Conservation (phyloP, 2,888 invertebrate species). For the Lacanobia wlatinum region DNA sequence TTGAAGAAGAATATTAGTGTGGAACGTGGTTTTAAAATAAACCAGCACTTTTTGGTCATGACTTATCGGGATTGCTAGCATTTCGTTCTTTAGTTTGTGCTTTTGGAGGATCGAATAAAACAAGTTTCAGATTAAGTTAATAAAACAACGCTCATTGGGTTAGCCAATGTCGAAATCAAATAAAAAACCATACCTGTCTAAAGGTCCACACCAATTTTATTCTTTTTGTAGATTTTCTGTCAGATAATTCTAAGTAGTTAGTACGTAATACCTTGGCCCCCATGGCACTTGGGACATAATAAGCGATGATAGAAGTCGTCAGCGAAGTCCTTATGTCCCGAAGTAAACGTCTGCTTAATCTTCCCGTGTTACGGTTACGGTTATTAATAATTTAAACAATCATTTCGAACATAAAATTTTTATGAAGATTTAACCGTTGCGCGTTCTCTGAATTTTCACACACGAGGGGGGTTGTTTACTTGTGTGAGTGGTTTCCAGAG, state of each 20-base stretch:
- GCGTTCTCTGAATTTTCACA: slow-evolving; percentile 47
- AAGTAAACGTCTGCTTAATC: slow-evolving; percentile 45
- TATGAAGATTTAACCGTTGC: slow-evolving; percentile 53
- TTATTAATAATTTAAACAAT: slow-evolving; percentile 60
- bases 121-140: not conserved
- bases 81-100: slow-evolving; percentile 10
- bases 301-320: not conserved
- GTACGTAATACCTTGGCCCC: not conserved
- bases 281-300: slow-evolving; percentile 12
- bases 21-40: slow-evolving; percentile 30
- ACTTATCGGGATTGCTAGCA: slow-evolving; percentile 16
- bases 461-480: slow-evolving; percentile 30
- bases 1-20: slow-evolving; percentile 28
- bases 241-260: not conserved
- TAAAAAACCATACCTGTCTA: not conserved
- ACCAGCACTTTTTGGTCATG: slow-evolving; percentile 1
- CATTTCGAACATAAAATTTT: slow-evolving; percentile 48
- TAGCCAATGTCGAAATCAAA: not conserved
- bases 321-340: slow-evolving; percentile 15
- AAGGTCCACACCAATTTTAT: not conserved
- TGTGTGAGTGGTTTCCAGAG: too few relatives aligned
- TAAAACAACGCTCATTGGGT: too few relatives aligned
- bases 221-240: not conserved
- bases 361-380: slow-evolving; percentile 34
- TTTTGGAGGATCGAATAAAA: slow-evolving; percentile 18